phyloP scores from a whole-genome alignment of 2,113 vertebrate genomes.

The Oncorhynchus clarkii region DNA sequence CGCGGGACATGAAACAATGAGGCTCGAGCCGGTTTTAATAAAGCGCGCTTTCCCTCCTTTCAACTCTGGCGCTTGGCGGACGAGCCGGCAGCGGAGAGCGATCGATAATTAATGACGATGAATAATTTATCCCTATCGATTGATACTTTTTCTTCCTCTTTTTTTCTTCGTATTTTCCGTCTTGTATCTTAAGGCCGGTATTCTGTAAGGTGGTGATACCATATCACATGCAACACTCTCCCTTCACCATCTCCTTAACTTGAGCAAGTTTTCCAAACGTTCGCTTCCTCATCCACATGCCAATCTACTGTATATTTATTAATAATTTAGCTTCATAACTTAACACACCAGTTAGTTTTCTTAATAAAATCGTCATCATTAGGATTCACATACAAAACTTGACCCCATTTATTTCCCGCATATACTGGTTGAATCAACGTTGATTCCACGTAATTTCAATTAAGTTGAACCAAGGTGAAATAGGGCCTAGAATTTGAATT shows the following conservation, averaged over 20 bases:
- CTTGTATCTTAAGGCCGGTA: constrained; percentile 76
- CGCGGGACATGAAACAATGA: constrained; percentile 87
- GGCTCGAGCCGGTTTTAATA: constrained; percentile 86
- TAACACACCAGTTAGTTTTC: neutral
- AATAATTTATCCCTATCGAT: constrained; percentile 87
- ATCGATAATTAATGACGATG: constrained; percentile 88
- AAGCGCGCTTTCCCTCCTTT: constrained; percentile 85
- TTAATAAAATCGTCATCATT: too few species aligned
- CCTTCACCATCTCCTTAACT: constrained; percentile 54
- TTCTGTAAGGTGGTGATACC: constrained; percentile 61
- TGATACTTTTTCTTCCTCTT: constrained; percentile 78
- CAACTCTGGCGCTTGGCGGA: constrained; percentile 82
- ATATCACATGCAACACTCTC: constrained; percentile 44
- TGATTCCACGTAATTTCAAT: too few species aligned
- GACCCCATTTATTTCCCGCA: too few species aligned
- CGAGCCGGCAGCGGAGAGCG: constrained; percentile 81
- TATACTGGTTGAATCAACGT: too few species aligned
- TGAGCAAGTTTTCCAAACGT: constrained; percentile 48
- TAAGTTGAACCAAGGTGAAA: too few species aligned
- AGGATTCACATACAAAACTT: too few species aligned
- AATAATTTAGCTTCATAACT: neutral
- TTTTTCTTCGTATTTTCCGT: constrained; percentile 55
- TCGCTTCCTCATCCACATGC: constrained; percentile 11
- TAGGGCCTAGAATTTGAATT: too few species aligned
- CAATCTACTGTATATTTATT: constrained; percentile 7